Conservation (phyloP, 2,888 invertebrate species). For the Augiades crinisus region DNA sequence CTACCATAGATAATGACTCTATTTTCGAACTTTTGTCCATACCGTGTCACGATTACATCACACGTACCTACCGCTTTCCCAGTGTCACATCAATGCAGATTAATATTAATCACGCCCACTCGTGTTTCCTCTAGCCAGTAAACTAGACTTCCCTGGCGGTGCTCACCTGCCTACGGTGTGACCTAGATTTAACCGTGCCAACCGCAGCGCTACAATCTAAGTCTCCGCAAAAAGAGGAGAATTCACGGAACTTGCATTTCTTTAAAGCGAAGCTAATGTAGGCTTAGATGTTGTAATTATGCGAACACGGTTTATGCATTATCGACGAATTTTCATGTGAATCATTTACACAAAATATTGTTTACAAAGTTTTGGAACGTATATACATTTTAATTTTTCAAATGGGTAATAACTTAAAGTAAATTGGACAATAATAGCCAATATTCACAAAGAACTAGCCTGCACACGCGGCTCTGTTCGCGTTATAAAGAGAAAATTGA, state of each 20-base stretch:
- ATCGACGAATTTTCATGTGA: not conserved
- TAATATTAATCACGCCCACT: constrained; percentile 26
- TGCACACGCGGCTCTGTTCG: too few relatives aligned
- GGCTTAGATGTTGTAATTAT: constrained; percentile 17
- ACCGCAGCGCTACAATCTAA: constrained; percentile 36
- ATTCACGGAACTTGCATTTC: constrained; percentile 34
- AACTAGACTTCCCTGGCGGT: constrained; percentile 11
- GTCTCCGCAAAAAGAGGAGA: constrained; percentile 38
- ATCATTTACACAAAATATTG: too few relatives aligned
- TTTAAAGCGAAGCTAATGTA: constrained; percentile 16
- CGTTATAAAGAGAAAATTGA: too few relatives aligned
- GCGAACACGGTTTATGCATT: not conserved
- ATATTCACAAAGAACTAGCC: too few relatives aligned
- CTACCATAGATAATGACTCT: too few relatives aligned
- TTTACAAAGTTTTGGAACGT: too few relatives aligned
- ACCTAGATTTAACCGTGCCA: constrained; percentile 44
- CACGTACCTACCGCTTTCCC: not conserved
- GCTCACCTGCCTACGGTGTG: constrained; percentile 33
- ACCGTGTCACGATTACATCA: not conserved
- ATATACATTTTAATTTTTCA: too few relatives aligned
- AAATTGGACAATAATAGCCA: too few relatives aligned
- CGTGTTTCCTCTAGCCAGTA: constrained; percentile 8
- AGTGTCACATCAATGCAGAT: constrained; percentile 9
- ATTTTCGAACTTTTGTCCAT: too few relatives aligned
- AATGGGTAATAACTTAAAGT: too few relatives aligned